phyloP scores from a whole-genome alignment of 2,888 invertebrate species.

The Amblyteles armatorius region DNA sequence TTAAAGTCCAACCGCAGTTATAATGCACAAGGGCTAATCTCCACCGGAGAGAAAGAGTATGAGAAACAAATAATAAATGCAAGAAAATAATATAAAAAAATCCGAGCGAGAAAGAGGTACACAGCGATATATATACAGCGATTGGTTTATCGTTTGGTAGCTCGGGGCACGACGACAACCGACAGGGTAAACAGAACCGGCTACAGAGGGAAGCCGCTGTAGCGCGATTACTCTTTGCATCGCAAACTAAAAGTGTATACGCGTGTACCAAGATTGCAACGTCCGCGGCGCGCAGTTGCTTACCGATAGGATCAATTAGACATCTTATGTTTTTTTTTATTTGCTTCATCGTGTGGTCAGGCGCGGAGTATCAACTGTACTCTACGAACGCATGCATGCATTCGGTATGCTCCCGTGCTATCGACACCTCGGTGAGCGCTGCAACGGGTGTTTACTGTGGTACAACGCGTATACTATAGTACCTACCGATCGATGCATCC shows the following conservation, averaged over 20 bases:
- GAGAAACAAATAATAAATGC: conserved; percentile 29
- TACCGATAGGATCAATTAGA: conserved; percentile 65
- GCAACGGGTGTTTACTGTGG: conserved; percentile 17
- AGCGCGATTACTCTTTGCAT: conserved; percentile 66
- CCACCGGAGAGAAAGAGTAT: not conserved
- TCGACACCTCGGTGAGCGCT: conserved; percentile 53
- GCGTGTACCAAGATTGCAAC: conserved; percentile 64
- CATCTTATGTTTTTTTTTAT: conserved; percentile 41
- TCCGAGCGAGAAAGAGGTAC: conserved; percentile 37
- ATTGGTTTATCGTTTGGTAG: conserved; percentile 68
- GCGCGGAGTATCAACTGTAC: conserved; percentile 7
- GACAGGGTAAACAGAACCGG: conserved; percentile 61
- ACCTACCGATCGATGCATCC: conserved; percentile 55
- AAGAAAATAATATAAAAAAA: conserved; percentile 47
- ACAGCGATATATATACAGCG: conserved; percentile 26
- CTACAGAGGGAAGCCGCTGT: conserved; percentile 62
- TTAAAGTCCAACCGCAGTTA: conserved; percentile 71
- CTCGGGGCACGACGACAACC: conserved; percentile 57
- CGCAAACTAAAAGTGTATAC: conserved; percentile 65
- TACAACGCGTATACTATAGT: conserved; percentile 26
- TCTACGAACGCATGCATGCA: conserved; percentile 36
- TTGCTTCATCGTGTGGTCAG: conserved; percentile 41
- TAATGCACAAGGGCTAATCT: conserved; percentile 29
- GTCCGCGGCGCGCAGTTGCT: conserved; percentile 53
- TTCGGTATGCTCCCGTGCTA: conserved; percentile 50